These are phyloP conservation scores for Malacosoma neustria DNA, from an alignment of 2,888 invertebrate genomes.

Conservation along the genomic window DNA sequence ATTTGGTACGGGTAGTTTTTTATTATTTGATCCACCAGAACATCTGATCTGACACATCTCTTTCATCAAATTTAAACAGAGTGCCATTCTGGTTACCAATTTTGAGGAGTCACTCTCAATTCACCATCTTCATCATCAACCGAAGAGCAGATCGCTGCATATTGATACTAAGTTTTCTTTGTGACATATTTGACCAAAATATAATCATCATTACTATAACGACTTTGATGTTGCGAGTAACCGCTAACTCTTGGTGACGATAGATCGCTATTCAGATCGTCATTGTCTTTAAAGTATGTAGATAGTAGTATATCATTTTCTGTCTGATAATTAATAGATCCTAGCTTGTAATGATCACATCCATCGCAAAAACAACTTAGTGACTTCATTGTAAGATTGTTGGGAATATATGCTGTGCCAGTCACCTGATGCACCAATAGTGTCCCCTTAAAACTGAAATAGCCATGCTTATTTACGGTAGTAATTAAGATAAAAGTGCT, in stretches of 20 bases:
- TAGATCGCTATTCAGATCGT: too few relatives aligned
- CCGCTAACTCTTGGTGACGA: too few relatives aligned
- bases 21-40: slow-evolving; percentile 14
- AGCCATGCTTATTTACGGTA: slow-evolving; percentile 10
- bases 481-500: slow-evolving; percentile 20
- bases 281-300: too few relatives aligned
- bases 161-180: too few relatives aligned
- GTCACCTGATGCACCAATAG: slow-evolving; percentile 17
- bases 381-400: slow-evolving; percentile 15
- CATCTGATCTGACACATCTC: slow-evolving; percentile 15
- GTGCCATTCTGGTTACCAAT: slow-evolving; percentile 13
- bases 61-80: slow-evolving; percentile 17
- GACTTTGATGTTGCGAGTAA: too few relatives aligned
- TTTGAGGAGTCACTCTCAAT: slow-evolving; percentile 12
- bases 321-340: slow-evolving; percentile 6
- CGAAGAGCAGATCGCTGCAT: too few relatives aligned
- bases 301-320: too few relatives aligned
- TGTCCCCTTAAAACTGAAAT: slow-evolving; percentile 17
- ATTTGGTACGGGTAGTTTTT: too few relatives aligned
- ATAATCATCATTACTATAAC: too few relatives aligned
- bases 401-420: slow-evolving; percentile 12
- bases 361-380: slow-evolving; percentile 18
- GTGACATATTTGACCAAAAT: too few relatives aligned
- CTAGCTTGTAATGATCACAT: slow-evolving; percentile 8
- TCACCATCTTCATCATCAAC: too few relatives aligned